Percentiles rank a stretch among this genome's conserved stretches.
Conservation (phyloP, 2,888 invertebrate genomes). For the Sthenelais limicola region DNA sequence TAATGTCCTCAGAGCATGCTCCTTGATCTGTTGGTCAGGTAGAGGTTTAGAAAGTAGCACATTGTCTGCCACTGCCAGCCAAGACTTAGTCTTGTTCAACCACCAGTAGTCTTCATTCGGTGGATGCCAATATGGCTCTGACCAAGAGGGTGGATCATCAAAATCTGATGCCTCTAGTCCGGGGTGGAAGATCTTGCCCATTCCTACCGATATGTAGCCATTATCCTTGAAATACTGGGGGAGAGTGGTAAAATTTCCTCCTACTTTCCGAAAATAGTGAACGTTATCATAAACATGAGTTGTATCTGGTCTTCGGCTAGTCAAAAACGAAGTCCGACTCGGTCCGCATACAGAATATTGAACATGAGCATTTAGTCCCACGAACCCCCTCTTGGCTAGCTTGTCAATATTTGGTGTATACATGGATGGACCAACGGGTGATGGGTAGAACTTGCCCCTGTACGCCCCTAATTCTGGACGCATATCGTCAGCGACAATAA, state of each 20-base stretch:
- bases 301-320: slow-evolving; percentile 50
- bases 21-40: slow-evolving; percentile 39
- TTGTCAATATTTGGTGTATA: slow-evolving; percentile 55
- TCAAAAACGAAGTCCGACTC: slow-evolving; percentile 50
- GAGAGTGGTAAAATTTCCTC: slow-evolving; percentile 46
- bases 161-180: slow-evolving; percentile 73
- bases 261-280: slow-evolving; percentile 48
- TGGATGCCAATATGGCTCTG: slow-evolving; percentile 43
- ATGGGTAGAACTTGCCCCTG: slow-evolving; percentile 51
- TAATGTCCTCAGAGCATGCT: slow-evolving; percentile 23
- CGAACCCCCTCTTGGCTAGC: slow-evolving; percentile 52
- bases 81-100: background rate
- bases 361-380: slow-evolving; percentile 54
- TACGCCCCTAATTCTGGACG: slow-evolving; percentile 54
- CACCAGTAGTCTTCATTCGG: slow-evolving; percentile 40
- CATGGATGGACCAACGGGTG: slow-evolving; percentile 52
- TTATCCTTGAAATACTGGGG: slow-evolving; percentile 48
- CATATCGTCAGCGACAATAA: slow-evolving; percentile 53
- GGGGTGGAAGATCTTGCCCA: slow-evolving; percentile 43
- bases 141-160: slow-evolving; percentile 65
- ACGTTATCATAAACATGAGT: slow-evolving; percentile 49
- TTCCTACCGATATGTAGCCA: slow-evolving; percentile 43
- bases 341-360: slow-evolving; percentile 53
- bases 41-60: slow-evolving; percentile 10
- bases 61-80: slow-evolving; percentile 38